Conservation (phyloP, 2,113 vertebrate species). For the Apteryx owenii region DNA sequence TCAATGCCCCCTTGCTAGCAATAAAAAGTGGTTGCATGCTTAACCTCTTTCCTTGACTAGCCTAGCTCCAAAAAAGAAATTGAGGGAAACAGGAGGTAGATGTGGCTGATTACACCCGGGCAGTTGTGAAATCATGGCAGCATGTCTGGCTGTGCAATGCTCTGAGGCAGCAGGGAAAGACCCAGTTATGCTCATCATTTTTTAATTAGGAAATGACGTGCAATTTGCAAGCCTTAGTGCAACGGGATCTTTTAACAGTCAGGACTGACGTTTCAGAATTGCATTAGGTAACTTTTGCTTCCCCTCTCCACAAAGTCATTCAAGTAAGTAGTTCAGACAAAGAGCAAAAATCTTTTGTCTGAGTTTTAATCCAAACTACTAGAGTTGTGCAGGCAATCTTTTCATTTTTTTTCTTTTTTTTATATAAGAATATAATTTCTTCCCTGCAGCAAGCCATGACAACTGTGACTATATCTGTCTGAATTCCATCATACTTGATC, state of each 20-base stretch:
- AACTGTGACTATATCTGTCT: neutral
- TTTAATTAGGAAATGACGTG: neutral
- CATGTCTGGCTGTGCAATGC: neutral
- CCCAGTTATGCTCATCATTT: neutral
- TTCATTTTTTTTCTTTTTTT: neutral
- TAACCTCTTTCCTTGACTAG: neutral
- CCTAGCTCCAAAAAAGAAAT: neutral
- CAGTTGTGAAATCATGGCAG: neutral
- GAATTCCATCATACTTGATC: neutral
- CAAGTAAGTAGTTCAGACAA: neutral
- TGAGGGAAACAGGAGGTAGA: neutral
- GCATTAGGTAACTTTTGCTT: neutral
- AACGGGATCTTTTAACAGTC: conserved; percentile 4
- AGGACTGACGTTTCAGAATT: conserved; percentile 1
- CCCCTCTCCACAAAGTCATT: neutral
- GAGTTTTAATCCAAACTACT: neutral
- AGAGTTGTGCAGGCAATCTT: neutral
- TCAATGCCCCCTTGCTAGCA: neutral
- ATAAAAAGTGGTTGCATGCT: neutral
- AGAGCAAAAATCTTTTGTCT: neutral
- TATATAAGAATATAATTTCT: neutral
- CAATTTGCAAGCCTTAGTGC: conserved; percentile 11
- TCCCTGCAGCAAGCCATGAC: neutral
- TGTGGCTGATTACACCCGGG: accelerated
- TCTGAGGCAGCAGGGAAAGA: neutral